These are phyloP conservation scores for Leptopilina clavipes DNA, from an alignment of 1,140 invertebrate genomes.

Conservation along the genomic window DNA sequence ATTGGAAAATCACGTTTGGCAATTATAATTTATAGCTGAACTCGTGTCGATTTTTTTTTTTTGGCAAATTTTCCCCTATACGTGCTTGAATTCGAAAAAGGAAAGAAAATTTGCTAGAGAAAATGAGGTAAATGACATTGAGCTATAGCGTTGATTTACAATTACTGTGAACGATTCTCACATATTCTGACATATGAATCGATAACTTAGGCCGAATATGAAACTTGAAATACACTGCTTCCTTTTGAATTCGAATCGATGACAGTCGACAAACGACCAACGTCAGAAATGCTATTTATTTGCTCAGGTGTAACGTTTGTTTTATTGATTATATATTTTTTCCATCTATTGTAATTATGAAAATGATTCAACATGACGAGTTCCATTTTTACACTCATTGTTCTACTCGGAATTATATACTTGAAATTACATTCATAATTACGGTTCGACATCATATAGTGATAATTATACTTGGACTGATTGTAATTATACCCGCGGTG, in stretches of 20 bases:
- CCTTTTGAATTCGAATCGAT: constrained; percentile 12
- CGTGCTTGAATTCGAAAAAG: background rate
- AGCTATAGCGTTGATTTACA: background rate
- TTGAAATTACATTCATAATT: no score
- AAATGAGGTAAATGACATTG: background rate
- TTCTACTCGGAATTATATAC: no score
- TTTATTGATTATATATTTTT: no score
- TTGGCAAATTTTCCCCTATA: background rate
- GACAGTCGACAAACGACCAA: background rate
- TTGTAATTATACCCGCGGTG: no score
- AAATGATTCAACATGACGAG: no score
- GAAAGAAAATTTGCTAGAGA: no score
- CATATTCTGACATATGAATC: background rate
- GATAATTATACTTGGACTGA: no score
- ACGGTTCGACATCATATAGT: no score
- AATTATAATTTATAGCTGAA: constrained; percentile 1
- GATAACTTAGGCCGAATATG: constrained; percentile 2
- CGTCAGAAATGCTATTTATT: background rate
- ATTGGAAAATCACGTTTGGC: background rate
- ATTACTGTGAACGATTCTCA: background rate
- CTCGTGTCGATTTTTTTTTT: background rate
- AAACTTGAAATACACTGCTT: background rate
- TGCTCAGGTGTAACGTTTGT: background rate
- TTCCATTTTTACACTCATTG: no score
- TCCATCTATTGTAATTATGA: no score